Evolutionary conservation across 2,888 invertebrate species (phyloP).

Genomic region (Pristionchus entomophagus): DNA sequence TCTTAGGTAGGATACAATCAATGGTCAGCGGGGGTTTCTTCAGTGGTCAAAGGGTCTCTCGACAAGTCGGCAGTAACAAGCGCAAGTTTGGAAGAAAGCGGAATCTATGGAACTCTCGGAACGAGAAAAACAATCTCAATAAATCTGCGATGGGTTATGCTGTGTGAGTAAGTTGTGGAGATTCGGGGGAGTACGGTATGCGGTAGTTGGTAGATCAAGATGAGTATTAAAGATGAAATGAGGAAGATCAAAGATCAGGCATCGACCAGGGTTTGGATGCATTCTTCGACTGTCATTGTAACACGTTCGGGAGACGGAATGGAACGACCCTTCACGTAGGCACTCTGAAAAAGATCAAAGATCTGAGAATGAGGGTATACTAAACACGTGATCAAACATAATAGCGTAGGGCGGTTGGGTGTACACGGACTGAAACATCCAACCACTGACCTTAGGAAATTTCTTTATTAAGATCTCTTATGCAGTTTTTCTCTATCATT

Average conservation of each 20-base stretch:
- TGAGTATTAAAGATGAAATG: neutral
- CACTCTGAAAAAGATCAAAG: neutral
- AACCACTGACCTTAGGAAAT: too few relatives aligned
- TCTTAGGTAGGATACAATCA: constrained; percentile 2
- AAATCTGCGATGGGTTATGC: neutral
- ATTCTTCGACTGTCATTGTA: neutral
- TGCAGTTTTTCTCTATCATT: too few relatives aligned
- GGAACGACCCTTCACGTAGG: neutral
- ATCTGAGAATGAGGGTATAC: too few relatives aligned
- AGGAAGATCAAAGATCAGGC: constrained; percentile 7
- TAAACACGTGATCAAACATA: too few relatives aligned
- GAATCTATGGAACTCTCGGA: neutral
- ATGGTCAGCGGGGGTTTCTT: neutral
- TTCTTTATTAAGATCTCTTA: too few relatives aligned
- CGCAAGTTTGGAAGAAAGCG: neutral
- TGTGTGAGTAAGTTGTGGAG: neutral
- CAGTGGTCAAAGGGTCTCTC: neutral
- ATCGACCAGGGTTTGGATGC: neutral
- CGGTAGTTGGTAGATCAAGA: neutral
- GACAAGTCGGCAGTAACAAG: constrained; percentile 24
- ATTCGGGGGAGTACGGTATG: neutral
- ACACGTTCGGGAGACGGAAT: neutral
- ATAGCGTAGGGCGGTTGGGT: too few relatives aligned
- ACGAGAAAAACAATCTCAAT: neutral
- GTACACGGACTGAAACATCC: too few relatives aligned